Base-by-base conservation (phyloP, 2,797 vertebrate species). In the Cichlasoma orientale region DNA sequence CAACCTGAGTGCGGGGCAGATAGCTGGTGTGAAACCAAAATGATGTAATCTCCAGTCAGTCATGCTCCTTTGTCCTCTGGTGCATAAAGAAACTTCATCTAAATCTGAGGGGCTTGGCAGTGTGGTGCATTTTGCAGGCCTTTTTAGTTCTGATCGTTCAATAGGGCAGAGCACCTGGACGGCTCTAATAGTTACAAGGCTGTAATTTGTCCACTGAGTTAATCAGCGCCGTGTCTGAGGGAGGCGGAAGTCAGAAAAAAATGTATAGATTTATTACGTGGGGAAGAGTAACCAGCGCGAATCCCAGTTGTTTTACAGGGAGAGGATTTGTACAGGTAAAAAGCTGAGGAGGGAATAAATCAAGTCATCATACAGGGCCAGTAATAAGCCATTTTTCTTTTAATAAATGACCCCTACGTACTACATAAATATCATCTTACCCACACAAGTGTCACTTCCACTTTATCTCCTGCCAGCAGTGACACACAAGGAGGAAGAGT, bases 141-240 rank as follows among this genome's bases (percentile, higher is more conserved):
- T 88, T 88, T 90, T 84, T 74, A 82, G 81, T 86, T 79, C 72
- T 80, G 82, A 82, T 90, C 66, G 56, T 86, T 91, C 86, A 83
- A 89, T 90, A 91, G 89, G 85, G 78, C 80, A 55, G 13, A 59
- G 86, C 89, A 90, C 91, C 88, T 90, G 86, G 86, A 92, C 56
- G 75, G 74, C 82, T 77, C 85, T 92, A 90, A 92, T 87, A 77
- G 90, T 86, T 75, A 84, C 90, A 78, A 70, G 86, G 80, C 82
- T 89, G 88, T 83, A 90, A 91, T 93, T 90, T 90, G 90, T 92
- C 85, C 87, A 83, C 56, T 16, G 89, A 90, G 89, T 90, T 91
- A 91, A 94, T 93, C 86, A 91, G 85, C 23, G 70, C 72, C 70
- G 80, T 78, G 88, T 38, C 38, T 61, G 58, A 61, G 76, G 57